Conservation (phyloP, 2,113 vertebrate species). For the Myotis lucifugus region DNA sequence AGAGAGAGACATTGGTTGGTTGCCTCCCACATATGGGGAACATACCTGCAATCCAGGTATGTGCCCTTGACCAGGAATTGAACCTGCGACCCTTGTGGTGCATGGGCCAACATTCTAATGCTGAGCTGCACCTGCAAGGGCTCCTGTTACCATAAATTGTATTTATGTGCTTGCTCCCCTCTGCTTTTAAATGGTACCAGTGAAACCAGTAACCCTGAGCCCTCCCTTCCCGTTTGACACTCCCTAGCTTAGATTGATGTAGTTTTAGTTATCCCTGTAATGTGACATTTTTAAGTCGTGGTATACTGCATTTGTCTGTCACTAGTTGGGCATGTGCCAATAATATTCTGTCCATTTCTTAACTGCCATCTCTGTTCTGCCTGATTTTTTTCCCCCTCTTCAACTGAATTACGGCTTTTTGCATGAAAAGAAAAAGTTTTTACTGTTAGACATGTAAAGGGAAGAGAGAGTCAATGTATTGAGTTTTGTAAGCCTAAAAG, state of each 20-base stretch:
- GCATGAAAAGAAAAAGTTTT: constrained; percentile 71
- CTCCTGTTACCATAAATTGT: constrained; percentile 69
- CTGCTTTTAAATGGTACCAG: constrained; percentile 71
- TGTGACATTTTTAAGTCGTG: constrained; percentile 72
- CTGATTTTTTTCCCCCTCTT: constrained; percentile 54
- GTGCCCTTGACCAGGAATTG: no score
- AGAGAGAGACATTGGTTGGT: no score
- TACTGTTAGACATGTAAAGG: constrained; percentile 65
- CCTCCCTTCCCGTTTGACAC: constrained; percentile 32
- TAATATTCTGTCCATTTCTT: constrained; percentile 69
- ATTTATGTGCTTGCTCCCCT: constrained; percentile 63
- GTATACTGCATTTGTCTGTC: constrained; percentile 69
- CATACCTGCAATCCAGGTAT: no score
- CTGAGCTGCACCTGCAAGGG: no score
- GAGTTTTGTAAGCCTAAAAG: constrained; percentile 72
- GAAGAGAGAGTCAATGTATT: constrained; percentile 77
- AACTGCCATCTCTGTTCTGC: constrained; percentile 67
- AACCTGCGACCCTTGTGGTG: no score
- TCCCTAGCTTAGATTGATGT: constrained; percentile 53
- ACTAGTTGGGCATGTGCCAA: constrained; percentile 75
- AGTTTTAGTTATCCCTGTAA: constrained; percentile 59
- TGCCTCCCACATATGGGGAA: no score
- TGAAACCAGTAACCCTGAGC: constrained; percentile 55
- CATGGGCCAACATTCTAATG: no score
- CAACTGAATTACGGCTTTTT: constrained; percentile 62